A percentile compares a stretch with the other conserved stretches of the same genome.
phyloP scores from a whole-genome alignment of 2,888 invertebrate genomes.

The Campopleginae sp. region DNA sequence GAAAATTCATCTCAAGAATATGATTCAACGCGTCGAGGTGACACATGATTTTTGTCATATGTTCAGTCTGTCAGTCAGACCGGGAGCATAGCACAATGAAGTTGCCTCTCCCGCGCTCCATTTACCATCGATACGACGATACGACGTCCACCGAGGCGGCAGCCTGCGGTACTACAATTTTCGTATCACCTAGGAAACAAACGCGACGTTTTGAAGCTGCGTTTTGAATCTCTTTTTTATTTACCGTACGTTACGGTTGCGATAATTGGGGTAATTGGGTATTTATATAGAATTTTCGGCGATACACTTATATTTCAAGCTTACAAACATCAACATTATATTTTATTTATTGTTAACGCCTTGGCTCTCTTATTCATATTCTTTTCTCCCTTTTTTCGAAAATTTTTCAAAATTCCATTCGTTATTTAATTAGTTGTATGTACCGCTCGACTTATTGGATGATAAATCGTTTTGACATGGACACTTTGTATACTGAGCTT shows the following conservation, averaged over 20 bases:
- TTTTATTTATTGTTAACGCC: conserved; percentile 66
- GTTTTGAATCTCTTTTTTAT: neutral
- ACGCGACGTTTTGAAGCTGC: neutral
- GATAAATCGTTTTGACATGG: neutral
- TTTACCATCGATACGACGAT: neutral
- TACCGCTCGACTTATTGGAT: neutral
- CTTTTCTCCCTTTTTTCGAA: neutral
- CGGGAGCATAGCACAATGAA: neutral
- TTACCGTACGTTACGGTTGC: neutral
- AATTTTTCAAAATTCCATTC: conserved; percentile 2
- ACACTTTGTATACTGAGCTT: conserved; percentile 72
- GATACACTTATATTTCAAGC: conserved; percentile 83
- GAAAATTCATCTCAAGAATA: conserved; percentile 1
- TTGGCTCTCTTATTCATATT: conserved; percentile 17
- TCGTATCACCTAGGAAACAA: too few relatives aligned
- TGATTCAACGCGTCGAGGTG: conserved; percentile 5
- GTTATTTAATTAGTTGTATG: neutral
- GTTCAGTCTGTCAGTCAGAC: neutral
- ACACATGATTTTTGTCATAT: neutral
- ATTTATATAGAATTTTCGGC: conserved; percentile 71
- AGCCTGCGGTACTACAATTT: too few relatives aligned
- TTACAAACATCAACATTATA: conserved; percentile 83
- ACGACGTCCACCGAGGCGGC: too few relatives aligned
- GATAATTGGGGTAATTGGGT: neutral
- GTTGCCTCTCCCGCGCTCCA: neutral